Base-by-base conservation (phyloP, 1,140 invertebrate species). In the Anthonomus grandis region DNA sequence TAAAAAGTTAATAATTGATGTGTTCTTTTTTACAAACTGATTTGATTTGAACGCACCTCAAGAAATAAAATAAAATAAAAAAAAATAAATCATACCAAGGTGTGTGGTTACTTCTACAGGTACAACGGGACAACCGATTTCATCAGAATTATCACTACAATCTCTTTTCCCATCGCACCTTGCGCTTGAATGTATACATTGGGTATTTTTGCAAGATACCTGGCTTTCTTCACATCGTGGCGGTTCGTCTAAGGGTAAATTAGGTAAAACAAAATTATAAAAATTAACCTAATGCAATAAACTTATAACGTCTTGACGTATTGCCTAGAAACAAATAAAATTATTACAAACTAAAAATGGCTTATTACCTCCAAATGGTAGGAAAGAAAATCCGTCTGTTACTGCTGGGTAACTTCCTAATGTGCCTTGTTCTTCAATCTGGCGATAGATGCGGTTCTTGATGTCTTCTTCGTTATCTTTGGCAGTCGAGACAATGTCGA, bases 111-210 rank as follows among this genome's bases (percentile, higher is more conserved):
- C n/a, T 31, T 23, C 6, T 50, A 31, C 4, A 41, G 44, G 46
- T 54, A 34, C n/a, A n/a, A n/a, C n/a, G 12, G 67, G 57, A 58
- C 85, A 87, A 54, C 75, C 64, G 13, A 64, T 46, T 70, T 82
- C 81, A 68, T 84, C 82, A 37, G 72, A 71, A 22, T 76, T 76
- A 65, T 83, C 78, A 9, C 75, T 74, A 72, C 85, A 86, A 65
- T 86, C 78, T 2, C 22, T 37, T 2, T 57, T 64, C 36, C 77
- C 78, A 69, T 85, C 81, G 66, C 82, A 84, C 19, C 61, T 38
- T 12, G 37, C 42, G 36, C 22, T 41, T 21, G 8, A 10, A 38
- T 25, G 6, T 27, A 83, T 68, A 65, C 78, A 81, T 56, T 73
- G 67, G 15, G 75, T 78, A 58, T 64, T 71, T 13, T 54, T 36